Evolutionary conservation across 2,797 vertebrate genomes (phyloP).

Genomic region (Bufotes viridis): DNA sequence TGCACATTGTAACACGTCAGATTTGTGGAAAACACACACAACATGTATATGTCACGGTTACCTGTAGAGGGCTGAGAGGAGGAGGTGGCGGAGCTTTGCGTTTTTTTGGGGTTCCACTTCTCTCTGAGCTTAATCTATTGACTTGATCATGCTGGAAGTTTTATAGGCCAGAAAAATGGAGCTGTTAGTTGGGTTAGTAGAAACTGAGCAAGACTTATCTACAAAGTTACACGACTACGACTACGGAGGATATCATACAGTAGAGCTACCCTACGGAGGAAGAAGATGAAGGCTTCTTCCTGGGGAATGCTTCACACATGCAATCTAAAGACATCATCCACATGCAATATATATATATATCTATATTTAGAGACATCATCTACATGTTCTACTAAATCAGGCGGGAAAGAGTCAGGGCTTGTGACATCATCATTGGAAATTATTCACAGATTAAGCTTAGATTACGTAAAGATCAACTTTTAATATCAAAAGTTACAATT

Average conservation of each 20-base stretch:
- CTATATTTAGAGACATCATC: no score
- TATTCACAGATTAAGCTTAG: constrained; percentile 22
- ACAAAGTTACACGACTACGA: constrained; percentile 39
- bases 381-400: background rate
- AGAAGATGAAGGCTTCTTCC: background rate
- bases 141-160: constrained; percentile 94
- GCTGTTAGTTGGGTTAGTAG: constrained; percentile 85
- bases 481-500: constrained; percentile 12
- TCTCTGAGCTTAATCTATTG: constrained; percentile 95
- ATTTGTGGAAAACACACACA: background rate
- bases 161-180: constrained; percentile 80
- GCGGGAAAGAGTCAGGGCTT: background rate
- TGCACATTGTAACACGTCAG: no score
- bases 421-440: background rate
- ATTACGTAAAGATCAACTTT: background rate
- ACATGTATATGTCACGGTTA: constrained; percentile 74
- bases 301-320: background rate
- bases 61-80: constrained; percentile 96
- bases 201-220: constrained; percentile 70
- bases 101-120: constrained; percentile 99
- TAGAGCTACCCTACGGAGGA: background rate
- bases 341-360: background rate
- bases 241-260: constrained; percentile 4
- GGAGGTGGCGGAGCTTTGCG: constrained; percentile 99
- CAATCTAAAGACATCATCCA: constrained; percentile 33